A percentile compares a stretch with the other conserved stretches of the same genome.
Conservation (phyloP, 2,113 vertebrate species). For the Dascyllus trimaculatus region DNA sequence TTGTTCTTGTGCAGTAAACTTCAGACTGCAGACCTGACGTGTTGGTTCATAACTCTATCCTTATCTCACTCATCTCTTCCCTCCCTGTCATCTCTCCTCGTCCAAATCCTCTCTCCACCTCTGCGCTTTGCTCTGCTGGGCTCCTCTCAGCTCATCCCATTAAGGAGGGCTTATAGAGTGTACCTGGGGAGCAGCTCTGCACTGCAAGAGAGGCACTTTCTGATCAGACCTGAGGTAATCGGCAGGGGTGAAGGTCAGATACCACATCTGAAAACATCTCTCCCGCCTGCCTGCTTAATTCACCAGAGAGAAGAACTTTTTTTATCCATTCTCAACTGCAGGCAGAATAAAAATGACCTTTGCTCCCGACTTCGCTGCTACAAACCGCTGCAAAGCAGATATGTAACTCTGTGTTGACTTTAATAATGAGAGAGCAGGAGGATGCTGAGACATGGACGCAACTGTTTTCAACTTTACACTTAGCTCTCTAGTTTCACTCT, state of each 20-base stretch:
- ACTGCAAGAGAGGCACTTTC: conserved; percentile 17
- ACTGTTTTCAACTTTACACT: too few species aligned
- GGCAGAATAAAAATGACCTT: conserved; percentile 9
- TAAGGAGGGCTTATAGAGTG: conserved; percentile 23
- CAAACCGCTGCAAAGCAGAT: neutral
- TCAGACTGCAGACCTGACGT: conserved; percentile 2
- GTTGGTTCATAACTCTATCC: neutral
- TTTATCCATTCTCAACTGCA: conserved; percentile 12
- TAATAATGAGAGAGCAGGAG: conserved; percentile 1
- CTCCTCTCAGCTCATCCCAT: conserved; percentile 38
- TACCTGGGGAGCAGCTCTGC: conserved; percentile 7
- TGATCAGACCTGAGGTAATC: conserved; percentile 8
- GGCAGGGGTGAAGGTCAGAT: conserved; percentile 19
- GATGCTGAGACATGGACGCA: neutral
- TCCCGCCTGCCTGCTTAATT: conserved; percentile 7
- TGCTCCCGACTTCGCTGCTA: neutral
- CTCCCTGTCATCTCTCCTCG: neutral
- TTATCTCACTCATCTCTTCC: conserved; percentile 18
- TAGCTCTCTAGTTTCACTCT: too few species aligned
- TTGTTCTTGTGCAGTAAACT: neutral
- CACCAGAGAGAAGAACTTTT: conserved; percentile 19
- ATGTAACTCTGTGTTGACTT: neutral
- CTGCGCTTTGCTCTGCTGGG: conserved; percentile 8
- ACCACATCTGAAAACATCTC: conserved; percentile 14
- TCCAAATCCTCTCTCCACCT: conserved; percentile 16